Conservation (phyloP, 2,113 vertebrate genomes). For the Myrmophylax atrothorax region DNA sequence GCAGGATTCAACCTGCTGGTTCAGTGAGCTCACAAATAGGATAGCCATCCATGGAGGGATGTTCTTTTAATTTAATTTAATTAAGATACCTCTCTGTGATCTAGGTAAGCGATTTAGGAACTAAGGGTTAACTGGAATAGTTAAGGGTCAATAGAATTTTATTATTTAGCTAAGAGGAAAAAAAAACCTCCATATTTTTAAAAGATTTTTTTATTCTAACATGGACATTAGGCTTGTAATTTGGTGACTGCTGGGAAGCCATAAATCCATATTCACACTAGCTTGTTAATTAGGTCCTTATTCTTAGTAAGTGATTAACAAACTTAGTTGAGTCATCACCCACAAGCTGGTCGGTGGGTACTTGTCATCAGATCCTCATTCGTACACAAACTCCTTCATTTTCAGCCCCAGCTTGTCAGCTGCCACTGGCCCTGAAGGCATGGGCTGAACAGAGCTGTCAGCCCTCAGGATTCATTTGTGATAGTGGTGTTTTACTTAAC, state of each 20-base stretch:
- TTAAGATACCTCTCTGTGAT: background rate
- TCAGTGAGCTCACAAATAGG: background rate
- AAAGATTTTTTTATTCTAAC: background rate
- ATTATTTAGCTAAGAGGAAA: background rate
- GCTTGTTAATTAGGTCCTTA: constrained; percentile 31
- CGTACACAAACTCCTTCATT: background rate
- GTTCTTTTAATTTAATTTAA: background rate
- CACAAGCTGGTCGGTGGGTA: constrained; percentile 13
- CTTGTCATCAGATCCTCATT: background rate
- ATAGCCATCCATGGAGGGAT: background rate
- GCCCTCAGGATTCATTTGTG: background rate
- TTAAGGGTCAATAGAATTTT: background rate
- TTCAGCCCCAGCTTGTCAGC: background rate
- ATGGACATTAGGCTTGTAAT: background rate
- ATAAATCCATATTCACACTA: background rate
- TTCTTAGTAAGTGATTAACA: constrained; percentile 19
- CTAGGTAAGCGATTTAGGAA: background rate
- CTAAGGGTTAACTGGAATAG: background rate
- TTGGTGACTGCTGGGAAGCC: background rate
- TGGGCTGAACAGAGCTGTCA: background rate
- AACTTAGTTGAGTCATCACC: constrained; percentile 35
- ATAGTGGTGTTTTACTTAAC: background rate
- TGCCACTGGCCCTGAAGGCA: background rate
- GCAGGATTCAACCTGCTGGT: background rate
- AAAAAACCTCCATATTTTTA: accelerated